Evolutionary conservation across 2,113 vertebrate species (phyloP).

Genomic region (Boleophthalmus pectinirostris): DNA sequence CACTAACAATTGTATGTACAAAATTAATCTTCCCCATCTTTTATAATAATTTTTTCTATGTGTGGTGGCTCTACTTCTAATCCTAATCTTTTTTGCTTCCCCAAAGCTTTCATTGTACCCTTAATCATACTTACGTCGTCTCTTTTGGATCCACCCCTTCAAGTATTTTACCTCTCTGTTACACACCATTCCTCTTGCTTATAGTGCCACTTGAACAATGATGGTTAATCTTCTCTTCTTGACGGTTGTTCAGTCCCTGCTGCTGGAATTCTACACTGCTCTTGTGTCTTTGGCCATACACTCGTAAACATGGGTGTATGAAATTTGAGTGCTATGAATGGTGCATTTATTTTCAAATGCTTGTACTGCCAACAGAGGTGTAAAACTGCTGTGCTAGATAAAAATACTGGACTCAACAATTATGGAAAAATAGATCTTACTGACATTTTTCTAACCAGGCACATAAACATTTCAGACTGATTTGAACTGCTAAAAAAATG

Average conservation of each 20-base stretch:
- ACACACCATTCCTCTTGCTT: neutral
- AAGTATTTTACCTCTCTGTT: slow-evolving; percentile 15
- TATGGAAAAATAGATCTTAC: too few relatives aligned
- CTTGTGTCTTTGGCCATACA: neutral
- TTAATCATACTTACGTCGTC: slow-evolving; percentile 16
- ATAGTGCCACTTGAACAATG: neutral
- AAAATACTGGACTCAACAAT: too few relatives aligned
- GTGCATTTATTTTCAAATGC: too few relatives aligned
- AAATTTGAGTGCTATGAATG: neutral
- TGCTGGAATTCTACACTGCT: neutral
- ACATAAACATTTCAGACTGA: too few relatives aligned
- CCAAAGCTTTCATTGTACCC: slow-evolving; percentile 27
- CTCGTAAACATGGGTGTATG: neutral
- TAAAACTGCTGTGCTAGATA: too few relatives aligned
- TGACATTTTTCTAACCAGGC: too few relatives aligned
- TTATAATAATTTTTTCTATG: neutral
- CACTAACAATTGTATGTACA: neutral
- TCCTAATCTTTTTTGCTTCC: slow-evolving; percentile 42
- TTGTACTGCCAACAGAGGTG: too few relatives aligned
- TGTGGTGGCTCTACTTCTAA: slow-evolving; percentile 15
- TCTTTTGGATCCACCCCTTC: slow-evolving; percentile 19
- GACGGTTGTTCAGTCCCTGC: neutral
- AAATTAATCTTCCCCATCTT: neutral
- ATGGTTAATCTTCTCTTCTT: neutral
- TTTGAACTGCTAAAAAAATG: too few relatives aligned